Evolutionary conservation across 2,113 vertebrate genomes (phyloP).

Genomic region (Smithornis capensis): DNA sequence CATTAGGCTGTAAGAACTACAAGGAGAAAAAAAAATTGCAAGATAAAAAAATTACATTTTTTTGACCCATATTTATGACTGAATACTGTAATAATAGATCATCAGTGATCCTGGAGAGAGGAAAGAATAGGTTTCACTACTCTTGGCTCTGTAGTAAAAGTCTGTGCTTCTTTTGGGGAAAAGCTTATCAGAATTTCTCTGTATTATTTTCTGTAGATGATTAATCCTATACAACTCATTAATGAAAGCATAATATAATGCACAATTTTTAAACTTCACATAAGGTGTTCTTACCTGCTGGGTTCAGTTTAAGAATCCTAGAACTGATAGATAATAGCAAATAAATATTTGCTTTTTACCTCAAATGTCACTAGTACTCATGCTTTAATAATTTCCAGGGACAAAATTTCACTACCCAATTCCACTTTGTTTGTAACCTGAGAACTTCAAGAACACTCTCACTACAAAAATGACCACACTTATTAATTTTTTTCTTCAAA

Average conservation of each 20-base stretch:
- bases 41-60: not conserved
- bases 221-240: not conserved
- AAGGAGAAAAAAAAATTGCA: not conserved
- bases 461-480: not conserved
- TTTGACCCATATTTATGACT: not conserved
- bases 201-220: not conserved
- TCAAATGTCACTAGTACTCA: not conserved
- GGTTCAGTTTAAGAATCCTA: not conserved
- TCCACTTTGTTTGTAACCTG: not conserved
- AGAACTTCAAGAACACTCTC: not conserved
- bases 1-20: not conserved
- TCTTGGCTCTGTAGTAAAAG: not conserved
- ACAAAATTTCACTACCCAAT: not conserved
- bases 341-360: not conserved
- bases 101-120: not conserved
- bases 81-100: not conserved
- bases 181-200: not conserved
- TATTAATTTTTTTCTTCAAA: not conserved
- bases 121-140: not conserved
- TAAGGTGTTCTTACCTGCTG: not conserved
- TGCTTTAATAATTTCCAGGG: not conserved
- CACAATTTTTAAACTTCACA: not conserved
- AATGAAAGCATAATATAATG: not conserved
- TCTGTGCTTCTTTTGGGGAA: not conserved
- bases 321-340: not conserved